Conservation (phyloP, 2,113 vertebrate genomes). For the Hyperoodon ampullatus region DNA sequence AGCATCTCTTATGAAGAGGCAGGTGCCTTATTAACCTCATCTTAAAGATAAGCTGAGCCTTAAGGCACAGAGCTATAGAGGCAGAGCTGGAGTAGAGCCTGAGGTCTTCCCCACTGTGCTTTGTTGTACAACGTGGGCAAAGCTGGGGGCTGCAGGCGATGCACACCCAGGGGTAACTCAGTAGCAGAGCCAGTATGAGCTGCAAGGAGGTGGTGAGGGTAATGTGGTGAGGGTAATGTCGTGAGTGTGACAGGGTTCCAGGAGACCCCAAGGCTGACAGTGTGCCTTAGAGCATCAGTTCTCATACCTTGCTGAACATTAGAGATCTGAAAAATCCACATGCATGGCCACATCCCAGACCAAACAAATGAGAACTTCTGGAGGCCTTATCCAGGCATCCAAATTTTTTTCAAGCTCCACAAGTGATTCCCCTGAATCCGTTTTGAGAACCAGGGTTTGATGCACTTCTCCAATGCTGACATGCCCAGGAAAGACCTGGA, state of each 20-base stretch:
- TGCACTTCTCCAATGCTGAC: neutral
- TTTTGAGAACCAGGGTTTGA: neutral
- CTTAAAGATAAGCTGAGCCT: neutral
- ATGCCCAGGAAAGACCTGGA: too few relatives aligned
- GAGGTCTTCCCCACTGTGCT: rapidly evolving
- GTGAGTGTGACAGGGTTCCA: neutral
- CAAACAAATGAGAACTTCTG: neutral
- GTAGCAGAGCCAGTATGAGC: rapidly evolving
- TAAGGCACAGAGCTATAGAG: rapidly evolving
- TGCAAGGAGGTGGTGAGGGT: neutral
- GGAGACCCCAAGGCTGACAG: rapidly evolving
- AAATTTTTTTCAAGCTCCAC: neutral
- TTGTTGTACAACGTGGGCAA: neutral
- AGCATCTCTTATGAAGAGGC: neutral
- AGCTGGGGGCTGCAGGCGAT: too few relatives aligned
- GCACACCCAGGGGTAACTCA: rapidly evolving
- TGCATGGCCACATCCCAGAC: neutral
- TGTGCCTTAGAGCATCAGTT: neutral
- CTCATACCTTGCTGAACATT: too few relatives aligned
- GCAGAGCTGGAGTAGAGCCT: neutral
- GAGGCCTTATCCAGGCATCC: neutral
- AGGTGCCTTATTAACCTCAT: too few relatives aligned
- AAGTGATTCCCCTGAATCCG: neutral
- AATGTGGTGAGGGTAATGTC: rapidly evolving
- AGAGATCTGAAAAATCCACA: neutral